Base-by-base conservation (phyloP, 2,113 vertebrate species). In the Budorcas taxicolor region DNA sequence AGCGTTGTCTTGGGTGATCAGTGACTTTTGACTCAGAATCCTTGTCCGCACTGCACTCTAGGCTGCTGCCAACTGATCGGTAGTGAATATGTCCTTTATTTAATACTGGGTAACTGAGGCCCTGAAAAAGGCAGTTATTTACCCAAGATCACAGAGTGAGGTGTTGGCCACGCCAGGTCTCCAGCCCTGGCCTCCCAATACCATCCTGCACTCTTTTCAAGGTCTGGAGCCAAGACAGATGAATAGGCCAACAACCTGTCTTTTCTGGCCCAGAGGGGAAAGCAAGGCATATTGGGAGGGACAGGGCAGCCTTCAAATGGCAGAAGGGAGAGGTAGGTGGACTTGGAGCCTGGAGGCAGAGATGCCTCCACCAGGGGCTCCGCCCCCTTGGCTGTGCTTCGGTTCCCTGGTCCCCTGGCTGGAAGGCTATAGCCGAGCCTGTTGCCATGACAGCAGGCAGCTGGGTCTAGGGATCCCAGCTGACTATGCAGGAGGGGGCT, bases 371-470 rank as follows among this genome's bases (percentile, higher is more conserved):
- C 86, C 27, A 11, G 36, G 40, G 27, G 45, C 64, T 90, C 81
- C 23, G 47, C 82, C 81, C 78, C 45, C 47, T 82, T 76, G 29
- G 36, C 47, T 98, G 50, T 92, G 86, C 67, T 64, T 90, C 31
- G 80, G 81, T 64, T 97, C 50, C 86, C 43, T 78, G 90, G 90
- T 95, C 90, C 88, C 76, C 25, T 58, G 76, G 71, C 97, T 98
- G 19, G 76, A 93, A 97, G 82, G 74, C 97, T 96, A 25, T 92
- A 87, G 47, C 16, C 13, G 78, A 97, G 67, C 94, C 91, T 97
- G 98, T 98, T 98, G 88, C 97, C 92, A 97, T 98, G 97, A 89
- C 85, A 82, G 52, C 96, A 90, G 88, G 90, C 96, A 97, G 97
- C 98, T 95, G 95, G 94, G 96, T 83, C 93, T 67, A 57, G 94